Evolutionary conservation across 2,113 vertebrate genomes (phyloP).

Genomic region (Periophthalmodon schlosseri): DNA sequence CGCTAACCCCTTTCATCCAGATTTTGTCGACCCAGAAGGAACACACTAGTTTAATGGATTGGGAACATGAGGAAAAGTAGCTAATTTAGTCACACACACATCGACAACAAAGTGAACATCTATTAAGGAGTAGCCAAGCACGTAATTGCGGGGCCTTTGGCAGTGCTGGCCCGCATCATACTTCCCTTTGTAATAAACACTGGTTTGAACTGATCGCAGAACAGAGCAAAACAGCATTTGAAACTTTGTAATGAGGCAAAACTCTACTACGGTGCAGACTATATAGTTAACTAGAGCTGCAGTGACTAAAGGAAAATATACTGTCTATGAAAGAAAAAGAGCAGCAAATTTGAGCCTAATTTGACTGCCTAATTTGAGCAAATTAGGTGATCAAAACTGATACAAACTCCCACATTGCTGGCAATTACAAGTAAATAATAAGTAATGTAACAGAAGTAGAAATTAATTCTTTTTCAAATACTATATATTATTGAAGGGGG

Average conservation of each 20-base stretch:
- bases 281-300: background rate
- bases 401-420: background rate
- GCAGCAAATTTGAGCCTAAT: no score
- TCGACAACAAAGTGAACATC: constrained; percentile 44
- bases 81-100: constrained; percentile 24
- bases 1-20: constrained; percentile 50
- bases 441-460: background rate
- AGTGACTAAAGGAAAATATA: background rate
- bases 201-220: constrained; percentile 44
- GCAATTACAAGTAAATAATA: background rate
- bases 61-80: constrained; percentile 31
- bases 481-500: no score
- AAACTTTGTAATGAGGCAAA: constrained; percentile 36
- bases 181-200: constrained; percentile 45
- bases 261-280: background rate
- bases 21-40: constrained; percentile 45
- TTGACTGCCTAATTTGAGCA: no score
- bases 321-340: background rate
- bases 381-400: background rate
- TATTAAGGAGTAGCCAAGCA: constrained; percentile 68
- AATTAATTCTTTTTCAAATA: no score
- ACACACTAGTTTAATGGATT: constrained; percentile 48
- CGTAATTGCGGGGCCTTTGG: constrained; percentile 64
- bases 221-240: constrained; percentile 43
- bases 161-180: constrained; percentile 41